phyloP scores from a whole-genome alignment of 2,888 invertebrate species.

The Psylliodes chrysocephalus region DNA sequence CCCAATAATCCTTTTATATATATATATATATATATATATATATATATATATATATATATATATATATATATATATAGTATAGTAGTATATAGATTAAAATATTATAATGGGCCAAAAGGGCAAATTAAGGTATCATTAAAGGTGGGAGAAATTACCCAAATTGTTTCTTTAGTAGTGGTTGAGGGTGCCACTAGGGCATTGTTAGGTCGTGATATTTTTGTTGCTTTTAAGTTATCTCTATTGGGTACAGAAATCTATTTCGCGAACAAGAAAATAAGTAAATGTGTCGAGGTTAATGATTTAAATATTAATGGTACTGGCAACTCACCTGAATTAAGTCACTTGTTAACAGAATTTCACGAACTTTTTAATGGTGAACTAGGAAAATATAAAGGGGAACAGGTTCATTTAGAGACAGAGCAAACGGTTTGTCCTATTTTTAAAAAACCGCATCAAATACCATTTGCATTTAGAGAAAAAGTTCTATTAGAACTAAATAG shows the following conservation, averaged over 20 bases:
- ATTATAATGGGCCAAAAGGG: slow-evolving; percentile 24
- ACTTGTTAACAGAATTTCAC: neutral
- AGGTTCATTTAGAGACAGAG: neutral
- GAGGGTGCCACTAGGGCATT: slow-evolving; percentile 27
- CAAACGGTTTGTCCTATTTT: too few species aligned
- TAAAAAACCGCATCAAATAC: too few species aligned
- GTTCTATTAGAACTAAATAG: slow-evolving; percentile 23
- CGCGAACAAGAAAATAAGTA: neutral
- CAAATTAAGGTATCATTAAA: too few species aligned
- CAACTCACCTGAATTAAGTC: neutral
- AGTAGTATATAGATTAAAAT: slow-evolving; percentile 9
- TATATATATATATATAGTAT: too few species aligned
- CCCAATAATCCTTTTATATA: too few species aligned
- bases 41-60: too few species aligned
- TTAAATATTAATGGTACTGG: neutral
- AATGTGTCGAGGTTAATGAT: neutral
- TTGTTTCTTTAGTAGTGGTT: slow-evolving; percentile 13
- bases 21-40: too few species aligned
- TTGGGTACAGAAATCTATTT: neutral
- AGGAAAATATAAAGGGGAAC: slow-evolving; percentile 1
- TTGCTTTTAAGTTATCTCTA: neutral
- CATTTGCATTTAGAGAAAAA: slow-evolving; percentile 26
- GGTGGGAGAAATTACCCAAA: neutral
- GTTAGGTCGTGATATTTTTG: slow-evolving; percentile 20
- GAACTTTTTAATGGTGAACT: neutral